Conservation (phyloP, 2,113 vertebrate genomes). For the Nyctibius bracteatus region DNA sequence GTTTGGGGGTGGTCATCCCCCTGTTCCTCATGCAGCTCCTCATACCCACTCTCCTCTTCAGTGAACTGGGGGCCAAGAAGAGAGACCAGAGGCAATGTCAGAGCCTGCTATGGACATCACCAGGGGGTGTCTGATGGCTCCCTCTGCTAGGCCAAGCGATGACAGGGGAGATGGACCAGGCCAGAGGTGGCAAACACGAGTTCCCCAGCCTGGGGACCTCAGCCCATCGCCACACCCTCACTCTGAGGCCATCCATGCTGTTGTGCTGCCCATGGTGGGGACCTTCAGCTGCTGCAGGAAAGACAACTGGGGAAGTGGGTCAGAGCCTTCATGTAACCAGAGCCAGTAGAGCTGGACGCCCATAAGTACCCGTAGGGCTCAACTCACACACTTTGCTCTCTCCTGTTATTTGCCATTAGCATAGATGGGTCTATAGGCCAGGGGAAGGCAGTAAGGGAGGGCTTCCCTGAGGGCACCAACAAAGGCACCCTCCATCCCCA, state of each 20-base stretch:
- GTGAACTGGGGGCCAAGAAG: not conserved
- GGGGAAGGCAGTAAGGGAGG: not conserved
- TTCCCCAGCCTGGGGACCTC: fast-evolving
- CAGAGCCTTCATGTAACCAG: not conserved
- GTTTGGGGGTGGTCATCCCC: not conserved
- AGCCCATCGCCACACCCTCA: fast-evolving
- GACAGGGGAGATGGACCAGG: no score
- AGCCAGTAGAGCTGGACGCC: not conserved
- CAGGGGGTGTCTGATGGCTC: not conserved
- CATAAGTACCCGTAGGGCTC: fast-evolving
- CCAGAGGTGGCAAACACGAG: fast-evolving
- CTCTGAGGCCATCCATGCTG: not conserved
- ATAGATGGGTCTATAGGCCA: not conserved
- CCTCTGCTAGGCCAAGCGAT: fast-evolving
- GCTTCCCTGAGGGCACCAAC: fast-evolving
- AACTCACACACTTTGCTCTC: not conserved
- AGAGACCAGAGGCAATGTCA: not conserved
- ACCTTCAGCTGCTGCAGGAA: not conserved
- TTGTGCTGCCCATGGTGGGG: not conserved
- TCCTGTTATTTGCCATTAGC: fast-evolving
- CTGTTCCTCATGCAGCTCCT: not conserved
- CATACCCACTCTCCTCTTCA: fast-evolving
- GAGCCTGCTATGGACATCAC: not conserved
- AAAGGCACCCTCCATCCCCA: not conserved
- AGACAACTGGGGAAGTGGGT: not conserved